A percentile compares a stretch with the other conserved stretches of the same genome.
Evolutionary conservation across 2,888 invertebrate species (phyloP).

Genomic region (Himalopsyche tibetana): DNA sequence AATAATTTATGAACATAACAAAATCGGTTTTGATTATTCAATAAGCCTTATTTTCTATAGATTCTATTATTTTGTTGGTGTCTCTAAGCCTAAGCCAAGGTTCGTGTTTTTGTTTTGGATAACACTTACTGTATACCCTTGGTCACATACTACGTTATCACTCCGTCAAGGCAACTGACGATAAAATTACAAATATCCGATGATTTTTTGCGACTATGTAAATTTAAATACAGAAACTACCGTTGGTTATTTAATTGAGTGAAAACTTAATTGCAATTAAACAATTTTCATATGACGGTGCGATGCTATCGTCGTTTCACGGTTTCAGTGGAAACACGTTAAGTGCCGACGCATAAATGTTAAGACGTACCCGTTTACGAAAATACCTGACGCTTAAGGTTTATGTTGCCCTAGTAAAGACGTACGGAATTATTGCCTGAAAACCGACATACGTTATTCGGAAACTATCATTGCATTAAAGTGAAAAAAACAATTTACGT

Average conservation of each 20-base stretch:
- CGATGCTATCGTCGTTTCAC: neutral
- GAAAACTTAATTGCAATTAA: neutral
- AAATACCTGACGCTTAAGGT: conserved; percentile 47
- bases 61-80: too few relatives aligned
- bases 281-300: neutral
- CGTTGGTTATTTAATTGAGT: neutral
- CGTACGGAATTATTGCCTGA: neutral
- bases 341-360: conserved; percentile 42
- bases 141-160: too few relatives aligned
- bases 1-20: too few relatives aligned
- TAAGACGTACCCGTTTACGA: conserved; percentile 11
- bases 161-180: too few relatives aligned
- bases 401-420: conserved; percentile 25
- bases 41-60: too few relatives aligned
- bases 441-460: neutral
- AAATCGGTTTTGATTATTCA: too few relatives aligned
- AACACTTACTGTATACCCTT: too few relatives aligned
- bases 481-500: neutral
- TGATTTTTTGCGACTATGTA: too few relatives aligned
- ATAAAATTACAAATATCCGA: too few relatives aligned
- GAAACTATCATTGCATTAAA: neutral
- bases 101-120: too few relatives aligned
- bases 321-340: conserved; percentile 28
- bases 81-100: too few relatives aligned
- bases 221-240: too few relatives aligned